Evolutionary conservation across 1,140 invertebrate species (phyloP), one percentile per base, ranked within the genome.

Genomic region (Colletes latitarsis): DNA sequence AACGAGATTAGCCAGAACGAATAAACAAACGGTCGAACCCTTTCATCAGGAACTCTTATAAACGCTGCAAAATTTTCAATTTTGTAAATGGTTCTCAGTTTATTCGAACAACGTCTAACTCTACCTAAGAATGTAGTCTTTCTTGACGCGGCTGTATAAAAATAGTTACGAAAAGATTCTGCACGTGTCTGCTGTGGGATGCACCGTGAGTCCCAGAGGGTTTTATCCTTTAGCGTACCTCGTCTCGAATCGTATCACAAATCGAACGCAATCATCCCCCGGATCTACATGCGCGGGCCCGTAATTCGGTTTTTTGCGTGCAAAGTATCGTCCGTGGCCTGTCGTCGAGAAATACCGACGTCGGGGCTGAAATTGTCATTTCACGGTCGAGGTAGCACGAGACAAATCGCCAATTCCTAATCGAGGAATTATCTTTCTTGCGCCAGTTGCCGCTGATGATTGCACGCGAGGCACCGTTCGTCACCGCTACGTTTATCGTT

Each of bases 361-460:
- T 58, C 64, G 64, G 74, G 77, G 78, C 82, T 87, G 82, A 68
- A 73, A 68, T 64, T 55, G 63, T 63, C 39, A 43, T 67, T 73
- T 85, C 80, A 77, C 72, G 66, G 60, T 77, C 58, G 73, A 81
- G 68, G 71, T 74, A 60, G 52, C 77, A 69, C 58, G 67, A 55
- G 84, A 81, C 77, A 74, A 86, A 86, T 69, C 53, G 68, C 55
- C 68, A 53, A 82, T 87, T 77, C 60, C 81, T 85, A 73, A 84
- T 78, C 77, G 75, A 78, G 46, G 60, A 74, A 82, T 78, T 63
- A 78, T 58, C 69, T 53, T 83, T 83, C 85, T 86, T 85, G 55
- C 55, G 12, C 43, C 12, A 30, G 19, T 19, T 57, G 6, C 9
- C 21, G 68, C 6, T 46, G 19, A 70, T 70, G 30, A 77, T 78